Evolutionary conservation across 2,888 invertebrate species (phyloP).

Genomic region (Linnaemya tessellans): DNA sequence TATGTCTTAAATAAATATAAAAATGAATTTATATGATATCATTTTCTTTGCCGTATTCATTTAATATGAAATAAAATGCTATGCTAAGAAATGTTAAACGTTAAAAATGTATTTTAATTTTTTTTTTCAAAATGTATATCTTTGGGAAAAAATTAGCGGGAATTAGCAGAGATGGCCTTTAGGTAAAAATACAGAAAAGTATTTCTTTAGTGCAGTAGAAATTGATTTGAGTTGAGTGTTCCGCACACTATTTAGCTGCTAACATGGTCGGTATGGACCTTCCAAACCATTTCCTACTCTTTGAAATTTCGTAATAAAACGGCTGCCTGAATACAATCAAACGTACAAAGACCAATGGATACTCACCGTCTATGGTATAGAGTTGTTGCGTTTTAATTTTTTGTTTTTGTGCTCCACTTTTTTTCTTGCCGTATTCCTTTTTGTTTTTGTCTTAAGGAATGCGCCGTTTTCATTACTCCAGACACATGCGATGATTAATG

Average conservation of each 20-base stretch:
- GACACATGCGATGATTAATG: constrained; percentile 72
- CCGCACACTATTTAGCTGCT: neutral
- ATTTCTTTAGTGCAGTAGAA: no score
- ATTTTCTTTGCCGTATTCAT: no score
- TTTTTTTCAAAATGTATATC: no score
- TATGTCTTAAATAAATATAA: no score
- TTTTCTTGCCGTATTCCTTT: constrained; percentile 4
- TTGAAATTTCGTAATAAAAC: constrained; percentile 53
- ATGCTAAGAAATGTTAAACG: no score
- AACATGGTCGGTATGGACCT: neutral
- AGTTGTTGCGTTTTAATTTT: constrained; percentile 41
- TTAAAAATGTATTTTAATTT: no score
- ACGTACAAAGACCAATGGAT: constrained; percentile 55
- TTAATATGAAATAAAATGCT: no score
- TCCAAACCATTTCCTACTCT: constrained; percentile 15
- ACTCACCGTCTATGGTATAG: constrained; percentile 54
- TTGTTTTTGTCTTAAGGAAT: constrained; percentile 59
- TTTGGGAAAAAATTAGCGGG: no score
- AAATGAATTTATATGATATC: no score
- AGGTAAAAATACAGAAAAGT: no score
- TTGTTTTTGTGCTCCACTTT: constrained; percentile 36
- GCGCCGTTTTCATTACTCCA: constrained; percentile 70
- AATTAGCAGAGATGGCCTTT: no score
- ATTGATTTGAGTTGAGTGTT: neutral
- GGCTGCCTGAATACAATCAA: constrained; percentile 34